These are phyloP conservation scores for Dufourea novaeangliae DNA, from an alignment of 1,140 invertebrate genomes.

Conservation along the genomic window DNA sequence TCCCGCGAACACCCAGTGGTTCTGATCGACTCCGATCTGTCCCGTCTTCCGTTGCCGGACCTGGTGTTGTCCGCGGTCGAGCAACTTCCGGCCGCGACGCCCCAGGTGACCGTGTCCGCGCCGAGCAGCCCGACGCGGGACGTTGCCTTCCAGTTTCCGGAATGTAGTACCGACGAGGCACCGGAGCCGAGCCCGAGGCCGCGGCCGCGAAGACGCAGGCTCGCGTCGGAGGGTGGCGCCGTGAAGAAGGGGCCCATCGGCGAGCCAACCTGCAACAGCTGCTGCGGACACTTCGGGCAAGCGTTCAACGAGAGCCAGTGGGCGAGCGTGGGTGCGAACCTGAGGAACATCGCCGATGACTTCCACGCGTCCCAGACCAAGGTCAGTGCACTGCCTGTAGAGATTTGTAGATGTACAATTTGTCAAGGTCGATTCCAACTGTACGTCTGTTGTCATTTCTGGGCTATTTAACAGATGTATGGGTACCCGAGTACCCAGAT, in stretches of 20 bases:
- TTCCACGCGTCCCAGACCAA: constrained; percentile 79
- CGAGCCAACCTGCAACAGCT: constrained; percentile 47
- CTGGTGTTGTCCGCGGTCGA: constrained; percentile 77
- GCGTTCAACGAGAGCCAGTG: constrained; percentile 74
- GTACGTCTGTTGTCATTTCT: too few species aligned
- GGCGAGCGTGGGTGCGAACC: constrained; percentile 77
- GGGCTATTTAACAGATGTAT: too few species aligned
- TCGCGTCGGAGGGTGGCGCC: constrained; percentile 73
- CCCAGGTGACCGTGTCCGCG: constrained; percentile 78
- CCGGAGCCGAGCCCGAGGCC: constrained; percentile 79
- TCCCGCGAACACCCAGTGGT: constrained; percentile 74
- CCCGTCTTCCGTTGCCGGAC: constrained; percentile 76
- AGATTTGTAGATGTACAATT: too few species aligned
- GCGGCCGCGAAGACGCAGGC: constrained; percentile 77
- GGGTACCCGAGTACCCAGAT: too few species aligned
- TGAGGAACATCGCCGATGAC: constrained; percentile 80
- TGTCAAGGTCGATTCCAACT: too few species aligned
- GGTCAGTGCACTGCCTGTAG: constrained; percentile 68
- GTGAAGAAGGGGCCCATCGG: constrained; percentile 39
- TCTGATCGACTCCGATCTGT: constrained; percentile 76
- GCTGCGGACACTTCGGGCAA: constrained; percentile 63
- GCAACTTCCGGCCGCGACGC: constrained; percentile 74
- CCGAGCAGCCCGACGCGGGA: constrained; percentile 79
- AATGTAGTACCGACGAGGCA: constrained; percentile 67
- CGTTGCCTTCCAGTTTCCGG: constrained; percentile 80